phyloP scores from a whole-genome alignment of 2,113 vertebrate genomes.

The Podiceps cristatus region DNA sequence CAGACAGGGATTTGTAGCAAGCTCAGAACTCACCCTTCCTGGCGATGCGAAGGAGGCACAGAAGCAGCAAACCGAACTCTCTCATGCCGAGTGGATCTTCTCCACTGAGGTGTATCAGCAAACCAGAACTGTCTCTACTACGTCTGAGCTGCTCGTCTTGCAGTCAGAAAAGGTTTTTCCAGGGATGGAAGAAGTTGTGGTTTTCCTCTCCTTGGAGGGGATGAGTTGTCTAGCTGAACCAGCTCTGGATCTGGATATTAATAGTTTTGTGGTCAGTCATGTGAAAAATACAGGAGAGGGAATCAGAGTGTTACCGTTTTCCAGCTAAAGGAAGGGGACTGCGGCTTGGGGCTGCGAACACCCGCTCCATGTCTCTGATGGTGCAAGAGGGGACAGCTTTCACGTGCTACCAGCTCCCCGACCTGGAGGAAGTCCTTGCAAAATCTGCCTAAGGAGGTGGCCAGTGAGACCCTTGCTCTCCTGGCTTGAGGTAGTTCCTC shows the following conservation, averaged over 20 bases:
- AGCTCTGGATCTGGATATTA: background rate
- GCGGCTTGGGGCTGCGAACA: background rate
- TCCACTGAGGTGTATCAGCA: background rate
- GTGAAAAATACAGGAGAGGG: background rate
- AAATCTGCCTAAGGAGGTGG: background rate
- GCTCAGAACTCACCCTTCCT: conserved; percentile 57
- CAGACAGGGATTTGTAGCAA: background rate
- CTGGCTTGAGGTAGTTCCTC: background rate
- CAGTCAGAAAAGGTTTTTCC: background rate
- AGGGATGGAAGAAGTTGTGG: background rate
- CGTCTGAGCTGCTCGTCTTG: background rate
- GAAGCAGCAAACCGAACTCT: background rate
- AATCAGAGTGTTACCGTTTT: background rate
- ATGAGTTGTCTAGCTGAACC: background rate
- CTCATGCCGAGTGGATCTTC: background rate
- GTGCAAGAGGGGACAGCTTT: background rate
- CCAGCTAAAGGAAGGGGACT: background rate
- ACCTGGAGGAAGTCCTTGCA: background rate
- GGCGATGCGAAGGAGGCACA: conserved; percentile 40
- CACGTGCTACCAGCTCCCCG: background rate
- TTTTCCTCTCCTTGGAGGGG: conserved; percentile 16
- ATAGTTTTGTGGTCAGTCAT: conserved; percentile 53
- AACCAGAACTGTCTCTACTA: background rate
- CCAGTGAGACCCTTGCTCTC: background rate
- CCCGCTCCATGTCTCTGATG: accelerated